phyloP scores from a whole-genome alignment of 2,888 invertebrate species.

The Tigriopus californicus region DNA sequence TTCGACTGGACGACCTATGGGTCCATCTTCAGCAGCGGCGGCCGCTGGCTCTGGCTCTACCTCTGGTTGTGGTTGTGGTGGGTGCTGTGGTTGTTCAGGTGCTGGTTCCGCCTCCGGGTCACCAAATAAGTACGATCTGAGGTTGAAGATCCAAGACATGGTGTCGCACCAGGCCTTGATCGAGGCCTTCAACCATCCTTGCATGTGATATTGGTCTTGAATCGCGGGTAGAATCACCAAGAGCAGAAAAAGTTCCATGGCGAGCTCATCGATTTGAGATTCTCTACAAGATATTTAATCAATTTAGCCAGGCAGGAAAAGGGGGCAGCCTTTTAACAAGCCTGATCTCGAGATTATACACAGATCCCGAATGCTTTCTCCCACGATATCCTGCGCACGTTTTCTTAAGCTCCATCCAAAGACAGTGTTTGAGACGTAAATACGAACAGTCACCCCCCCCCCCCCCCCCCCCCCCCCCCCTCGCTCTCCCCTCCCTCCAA shows the following conservation, averaged over 20 bases:
- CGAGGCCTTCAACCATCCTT: slow-evolving; percentile 78
- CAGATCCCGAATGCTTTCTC: not conserved
- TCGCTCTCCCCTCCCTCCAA: no score
- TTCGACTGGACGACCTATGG: slow-evolving; percentile 17
- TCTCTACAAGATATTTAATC: slow-evolving; percentile 6
- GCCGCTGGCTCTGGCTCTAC: not conserved
- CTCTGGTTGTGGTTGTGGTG: not conserved
- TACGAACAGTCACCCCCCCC: no score
- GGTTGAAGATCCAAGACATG: slow-evolving; percentile 61
- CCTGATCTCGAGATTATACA: no score
- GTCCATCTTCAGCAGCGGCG: slow-evolving; percentile 8
- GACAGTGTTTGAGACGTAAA: no score
- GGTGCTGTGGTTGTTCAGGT: no score
- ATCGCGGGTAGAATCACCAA: slow-evolving; percentile 91
- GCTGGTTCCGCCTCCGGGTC: slow-evolving; percentile 30
- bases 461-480: no score
- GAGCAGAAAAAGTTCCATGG: slow-evolving; percentile 68
- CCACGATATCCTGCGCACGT: no score
- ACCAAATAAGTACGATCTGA: slow-evolving; percentile 74
- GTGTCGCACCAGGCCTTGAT: slow-evolving; percentile 68
- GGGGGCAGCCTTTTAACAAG: no score
- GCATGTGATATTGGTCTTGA: slow-evolving; percentile 85
- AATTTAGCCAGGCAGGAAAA: no score
- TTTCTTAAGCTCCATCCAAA: not conserved
- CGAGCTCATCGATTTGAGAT: slow-evolving; percentile 59